Base-by-base conservation (phyloP, 1,140 invertebrate genomes). In the Drosophila sechellia region DNA sequence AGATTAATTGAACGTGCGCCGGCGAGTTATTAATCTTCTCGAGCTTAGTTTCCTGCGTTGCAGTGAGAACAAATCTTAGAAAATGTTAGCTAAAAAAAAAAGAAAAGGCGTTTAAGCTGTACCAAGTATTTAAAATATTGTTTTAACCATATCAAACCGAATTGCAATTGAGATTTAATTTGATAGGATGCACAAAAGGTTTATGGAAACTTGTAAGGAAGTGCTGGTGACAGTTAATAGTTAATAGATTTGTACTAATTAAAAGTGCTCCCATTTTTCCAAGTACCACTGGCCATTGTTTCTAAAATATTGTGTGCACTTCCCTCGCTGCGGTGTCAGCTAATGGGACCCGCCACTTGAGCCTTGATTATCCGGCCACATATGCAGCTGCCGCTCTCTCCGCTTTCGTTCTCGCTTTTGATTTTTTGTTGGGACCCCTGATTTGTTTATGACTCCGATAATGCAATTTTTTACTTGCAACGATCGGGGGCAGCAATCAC, bases 1-100 rank as follows among this genome's bases (percentile, higher is more conserved):
- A 89, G 84, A 89, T 89, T 89, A 89, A 89, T 89, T 89, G 84
- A 84, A 89, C 84, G 80, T 80, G 85, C 79, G 84, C 84, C 77
- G 74, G 73, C 61, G 69, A 89, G 85, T 89, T 89, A 89, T 89
- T 89, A 89, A 89, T 89, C 84, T 89, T 89, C 64, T 70, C 48
- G 77, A 84, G 84, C 84, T 89, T 89, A 84, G 79, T 59, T 13
- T 17, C 6, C 27, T 8, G 25, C 3, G 13, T 17, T 22, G 37
- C 65, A 69, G 60, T 65, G 1, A 5, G 8, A 65, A 35, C 34
- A 64, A 64, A 50, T 31, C 31, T 5, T 17, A 34, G 48, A 50
- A 34, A 0, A n/a, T 10, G 6, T 8, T 2, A 11, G 5, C 0
- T 11, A 4, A 49, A 5, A 5, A 49, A 5, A 5, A 31, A 15